Percentiles rank a stretch among this genome's conserved stretches.
phyloP scores from a whole-genome alignment of 2,113 vertebrate species.

The Scartelaos histophorus region DNA sequence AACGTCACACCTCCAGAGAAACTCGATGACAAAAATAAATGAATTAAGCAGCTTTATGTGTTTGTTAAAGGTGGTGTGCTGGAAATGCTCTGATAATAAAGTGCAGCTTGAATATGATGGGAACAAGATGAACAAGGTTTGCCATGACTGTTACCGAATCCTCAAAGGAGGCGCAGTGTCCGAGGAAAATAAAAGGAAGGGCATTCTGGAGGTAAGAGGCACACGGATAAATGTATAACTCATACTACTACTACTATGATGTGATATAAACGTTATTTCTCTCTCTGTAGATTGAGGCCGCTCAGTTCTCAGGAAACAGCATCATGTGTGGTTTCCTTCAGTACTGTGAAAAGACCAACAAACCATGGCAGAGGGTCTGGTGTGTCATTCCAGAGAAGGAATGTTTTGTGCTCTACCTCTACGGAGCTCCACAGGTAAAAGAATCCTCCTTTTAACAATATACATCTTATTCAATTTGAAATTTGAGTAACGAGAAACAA shows the following conservation, averaged over 20 bases:
- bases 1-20: too few species aligned
- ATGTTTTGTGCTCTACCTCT: conserved; percentile 92
- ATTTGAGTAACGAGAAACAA: too few species aligned
- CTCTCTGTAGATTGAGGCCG: conserved; percentile 87
- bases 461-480: background rate
- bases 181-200: conserved; percentile 83
- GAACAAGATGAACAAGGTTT: conserved; percentile 92
- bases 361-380: conserved; percentile 96
- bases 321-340: conserved; percentile 95
- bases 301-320: conserved; percentile 91
- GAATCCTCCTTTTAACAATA: background rate
- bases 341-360: conserved; percentile 94
- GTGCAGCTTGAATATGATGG: conserved; percentile 88
- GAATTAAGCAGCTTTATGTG: background rate
- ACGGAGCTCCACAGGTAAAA: conserved; percentile 92
- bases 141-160: conserved; percentile 88
- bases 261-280: background rate
- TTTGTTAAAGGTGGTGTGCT: conserved; percentile 89
- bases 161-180: conserved; percentile 83
- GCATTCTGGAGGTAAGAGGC: conserved; percentile 88
- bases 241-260: background rate
- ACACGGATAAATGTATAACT: background rate
- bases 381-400: conserved; percentile 96
- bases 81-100: conserved; percentile 98
- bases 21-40: background rate